Evolutionary conservation across 2,888 invertebrate species (phyloP), one percentile per base, ranked within the genome.

Genomic region (Galeopsomyia nigrocyanea): DNA sequence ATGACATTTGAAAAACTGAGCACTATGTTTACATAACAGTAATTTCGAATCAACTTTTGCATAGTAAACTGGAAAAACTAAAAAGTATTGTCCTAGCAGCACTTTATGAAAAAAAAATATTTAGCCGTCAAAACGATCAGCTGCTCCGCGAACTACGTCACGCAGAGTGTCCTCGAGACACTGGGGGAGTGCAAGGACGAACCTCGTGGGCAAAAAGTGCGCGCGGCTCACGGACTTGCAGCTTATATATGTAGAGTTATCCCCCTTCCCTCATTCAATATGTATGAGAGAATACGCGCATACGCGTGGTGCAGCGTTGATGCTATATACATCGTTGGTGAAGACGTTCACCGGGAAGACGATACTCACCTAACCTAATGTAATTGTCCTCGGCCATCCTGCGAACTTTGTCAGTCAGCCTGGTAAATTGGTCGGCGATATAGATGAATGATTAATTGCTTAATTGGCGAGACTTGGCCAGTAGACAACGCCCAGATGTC

Each of bases 311-410:
- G 17, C 3, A 53, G 6, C 10, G 1, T 5, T 55, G 46, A 58
- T 58, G 50, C 31, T 21, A 16, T 16, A 47, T 51, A 62, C 17
- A 14, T 26, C 21, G 5, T 53, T 5, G 58, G 14, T 21, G 56
- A 50, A n/a, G n/a, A 53, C 14, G 53, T 53, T 53, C n/a, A 53
- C 13, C 10, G 39, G 19, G 17, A 55, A 16, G 2, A 26, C 5
- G 26, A 21, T 21, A 71, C 74, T 68, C 60, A 74, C 74, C 74
- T 68, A 71, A 71, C 74, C 71, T 68, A 19, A 74, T 58, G 68
- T 56, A 71, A 26, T 74, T 46, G 56, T 71, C 39, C 39, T 39
- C 74, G 64, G 31, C 51, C 73, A 74, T 74, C 53, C 26, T 70
- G 68, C 57, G 64, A 31, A 39, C 39, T 39, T 10, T 39, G 39